Conservation (phyloP, 2,113 vertebrate genomes). For the Rhinogobius similis region DNA sequence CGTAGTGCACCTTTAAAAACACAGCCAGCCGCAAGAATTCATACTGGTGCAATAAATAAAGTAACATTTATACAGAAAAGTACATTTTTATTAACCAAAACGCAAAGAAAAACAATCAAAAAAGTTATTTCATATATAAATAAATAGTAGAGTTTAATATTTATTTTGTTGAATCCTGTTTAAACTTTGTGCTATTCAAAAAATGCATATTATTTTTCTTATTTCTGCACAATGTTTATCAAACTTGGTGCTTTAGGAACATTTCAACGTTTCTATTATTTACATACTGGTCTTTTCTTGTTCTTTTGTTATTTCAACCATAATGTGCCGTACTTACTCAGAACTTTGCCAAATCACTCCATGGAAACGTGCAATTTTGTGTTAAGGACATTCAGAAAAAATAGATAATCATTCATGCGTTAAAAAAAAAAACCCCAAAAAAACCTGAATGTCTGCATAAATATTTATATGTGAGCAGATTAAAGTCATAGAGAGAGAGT, state of each 20-base stretch:
- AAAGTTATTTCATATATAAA: too few relatives aligned
- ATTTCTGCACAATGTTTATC: too few relatives aligned
- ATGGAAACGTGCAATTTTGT: not conserved
- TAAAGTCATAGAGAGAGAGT: not conserved
- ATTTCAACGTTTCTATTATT: not conserved
- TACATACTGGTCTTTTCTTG: not conserved
- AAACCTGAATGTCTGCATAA: slow-evolving; percentile 63
- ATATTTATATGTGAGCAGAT: slow-evolving; percentile 43
- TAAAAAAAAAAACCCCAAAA: slow-evolving; percentile 14
- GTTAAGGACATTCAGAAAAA: not conserved
- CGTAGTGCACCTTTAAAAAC: too few relatives aligned
- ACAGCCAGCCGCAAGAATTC: too few relatives aligned
- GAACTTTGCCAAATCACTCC: not conserved
- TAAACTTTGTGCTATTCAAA: too few relatives aligned
- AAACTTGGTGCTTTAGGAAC: not conserved
- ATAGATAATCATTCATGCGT: slow-evolving; percentile 16
- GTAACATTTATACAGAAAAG: too few relatives aligned
- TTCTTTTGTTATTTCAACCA: not conserved
- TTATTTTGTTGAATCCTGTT: too few relatives aligned
- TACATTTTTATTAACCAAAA: too few relatives aligned
- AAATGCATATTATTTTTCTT: too few relatives aligned
- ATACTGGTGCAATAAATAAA: too few relatives aligned
- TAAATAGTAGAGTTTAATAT: too few relatives aligned
- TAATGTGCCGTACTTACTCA: not conserved
- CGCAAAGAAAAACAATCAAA: too few relatives aligned